phyloP scores from a whole-genome alignment of 64 coral and sea anemone species.

The Acropora yongei region DNA sequence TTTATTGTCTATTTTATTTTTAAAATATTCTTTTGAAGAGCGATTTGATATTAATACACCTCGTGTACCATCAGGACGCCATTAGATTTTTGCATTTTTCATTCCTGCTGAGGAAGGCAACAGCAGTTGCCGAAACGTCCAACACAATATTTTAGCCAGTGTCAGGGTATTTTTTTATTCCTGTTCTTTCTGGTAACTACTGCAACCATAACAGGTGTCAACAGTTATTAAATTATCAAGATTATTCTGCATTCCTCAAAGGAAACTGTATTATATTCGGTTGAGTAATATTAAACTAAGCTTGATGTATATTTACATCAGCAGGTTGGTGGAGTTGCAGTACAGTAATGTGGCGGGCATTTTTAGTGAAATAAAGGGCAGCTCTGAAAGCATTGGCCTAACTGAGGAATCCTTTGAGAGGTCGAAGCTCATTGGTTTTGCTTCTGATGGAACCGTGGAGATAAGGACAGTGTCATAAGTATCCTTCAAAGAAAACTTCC shows the following conservation, averaged over 20 bases:
- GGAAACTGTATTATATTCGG: not conserved
- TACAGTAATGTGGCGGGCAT: conserved; percentile 61
- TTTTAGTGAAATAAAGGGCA: conserved; percentile 62
- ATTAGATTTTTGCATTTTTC: no score
- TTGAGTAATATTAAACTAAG: not conserved
- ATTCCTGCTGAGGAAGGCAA: no score
- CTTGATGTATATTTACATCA: conserved; percentile 11
- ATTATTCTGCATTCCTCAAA: not conserved
- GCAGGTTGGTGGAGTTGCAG: conserved; percentile 60
- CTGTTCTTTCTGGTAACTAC: not conserved
- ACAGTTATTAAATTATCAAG: not conserved
- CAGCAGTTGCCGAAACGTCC: no score
- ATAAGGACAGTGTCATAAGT: conserved; percentile 79
- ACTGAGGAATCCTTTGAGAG: conserved; percentile 65
- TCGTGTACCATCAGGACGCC: no score
- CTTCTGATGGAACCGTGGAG: conserved; percentile 77
- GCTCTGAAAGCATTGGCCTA: conserved; percentile 63
- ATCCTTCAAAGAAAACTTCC: conserved; percentile 56
- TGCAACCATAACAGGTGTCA: not conserved
- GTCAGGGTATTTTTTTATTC: not conserved
- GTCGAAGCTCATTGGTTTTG: conserved; percentile 82
- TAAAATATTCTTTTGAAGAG: no score
- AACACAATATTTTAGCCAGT: no score
- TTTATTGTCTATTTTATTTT: no score
- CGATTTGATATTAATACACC: no score